A percentile compares a stretch with the other conserved stretches of the same genome.
Evolutionary conservation across 2,113 vertebrate genomes (phyloP).

Genomic region (Neolamprologus falcicula): DNA sequence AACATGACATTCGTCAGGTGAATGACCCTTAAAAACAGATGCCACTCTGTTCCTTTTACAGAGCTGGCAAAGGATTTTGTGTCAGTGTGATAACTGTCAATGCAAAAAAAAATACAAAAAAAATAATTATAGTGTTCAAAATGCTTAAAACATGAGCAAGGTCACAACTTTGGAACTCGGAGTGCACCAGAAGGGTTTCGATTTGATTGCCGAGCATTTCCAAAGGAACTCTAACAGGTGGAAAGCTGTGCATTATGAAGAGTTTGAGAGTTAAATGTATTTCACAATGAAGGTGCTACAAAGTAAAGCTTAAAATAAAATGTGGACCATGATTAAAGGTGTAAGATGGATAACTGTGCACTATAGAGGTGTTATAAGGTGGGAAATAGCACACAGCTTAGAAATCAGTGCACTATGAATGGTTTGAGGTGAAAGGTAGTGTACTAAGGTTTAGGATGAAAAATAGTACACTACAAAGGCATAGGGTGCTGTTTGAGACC

Average conservation of each 20-base stretch:
- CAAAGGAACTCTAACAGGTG: not conserved
- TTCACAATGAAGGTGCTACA: not conserved
- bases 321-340: not conserved
- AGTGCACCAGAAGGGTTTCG: conserved; percentile 1
- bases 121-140: not conserved
- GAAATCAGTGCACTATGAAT: not conserved
- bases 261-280: not conserved
- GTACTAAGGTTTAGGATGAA: not conserved
- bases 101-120: not conserved
- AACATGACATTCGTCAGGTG: not conserved
- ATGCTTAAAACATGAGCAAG: not conserved
- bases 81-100: conserved; percentile 5
- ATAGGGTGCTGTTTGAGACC: conserved; percentile 47
- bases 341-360: not conserved
- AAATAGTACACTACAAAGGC: not conserved
- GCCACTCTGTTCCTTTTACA: not conserved
- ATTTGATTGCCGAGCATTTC: not conserved
- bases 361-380: not conserved
- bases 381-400: not conserved
- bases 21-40: not conserved
- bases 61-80: not conserved
- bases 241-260: not conserved
- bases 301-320: not conserved
- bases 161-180: conserved; percentile 5
- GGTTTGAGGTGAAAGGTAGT: not conserved